Conservation (phyloP, 1,140 invertebrate species). For the Dendroctonus ponderosae region DNA sequence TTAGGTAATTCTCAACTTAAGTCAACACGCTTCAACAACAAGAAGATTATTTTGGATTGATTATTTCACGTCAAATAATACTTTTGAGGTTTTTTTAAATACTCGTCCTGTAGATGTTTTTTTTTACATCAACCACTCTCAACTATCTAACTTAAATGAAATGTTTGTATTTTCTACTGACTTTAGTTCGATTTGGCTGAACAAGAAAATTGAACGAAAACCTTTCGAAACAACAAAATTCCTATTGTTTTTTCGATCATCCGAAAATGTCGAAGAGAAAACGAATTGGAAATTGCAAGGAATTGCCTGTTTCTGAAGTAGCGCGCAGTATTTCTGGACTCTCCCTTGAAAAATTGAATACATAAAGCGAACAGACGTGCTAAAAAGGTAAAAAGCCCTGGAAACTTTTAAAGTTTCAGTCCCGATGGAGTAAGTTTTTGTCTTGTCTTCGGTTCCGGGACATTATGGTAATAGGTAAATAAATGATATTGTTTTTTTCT, state of each 20-base stretch:
- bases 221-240: conserved; percentile 5
- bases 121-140: too few relatives aligned
- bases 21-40: too few relatives aligned
- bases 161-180: too few relatives aligned
- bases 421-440: conserved; percentile 19
- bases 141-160: too few relatives aligned
- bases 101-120: too few relatives aligned
- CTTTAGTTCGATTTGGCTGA: too few relatives aligned
- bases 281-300: conserved; percentile 32
- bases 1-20: too few relatives aligned
- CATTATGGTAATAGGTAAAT: conserved; percentile 14
- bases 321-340: conserved; percentile 22
- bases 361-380: conserved; percentile 34
- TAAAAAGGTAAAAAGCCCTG: conserved; percentile 34
- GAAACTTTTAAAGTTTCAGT: conserved; percentile 33
- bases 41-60: too few relatives aligned
- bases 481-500: not conserved
- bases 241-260: conserved; percentile 1
- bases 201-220: too few relatives aligned
- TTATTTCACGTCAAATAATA: too few relatives aligned
- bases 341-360: conserved; percentile 35
- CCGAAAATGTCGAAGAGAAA: conserved; percentile 17
- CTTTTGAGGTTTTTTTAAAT: too few relatives aligned
- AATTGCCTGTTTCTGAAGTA: conserved; percentile 30
- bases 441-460: conserved; percentile 4